Evolutionary conservation across 2,113 vertebrate species (phyloP).

Genomic region (Antechinus flavipes): DNA sequence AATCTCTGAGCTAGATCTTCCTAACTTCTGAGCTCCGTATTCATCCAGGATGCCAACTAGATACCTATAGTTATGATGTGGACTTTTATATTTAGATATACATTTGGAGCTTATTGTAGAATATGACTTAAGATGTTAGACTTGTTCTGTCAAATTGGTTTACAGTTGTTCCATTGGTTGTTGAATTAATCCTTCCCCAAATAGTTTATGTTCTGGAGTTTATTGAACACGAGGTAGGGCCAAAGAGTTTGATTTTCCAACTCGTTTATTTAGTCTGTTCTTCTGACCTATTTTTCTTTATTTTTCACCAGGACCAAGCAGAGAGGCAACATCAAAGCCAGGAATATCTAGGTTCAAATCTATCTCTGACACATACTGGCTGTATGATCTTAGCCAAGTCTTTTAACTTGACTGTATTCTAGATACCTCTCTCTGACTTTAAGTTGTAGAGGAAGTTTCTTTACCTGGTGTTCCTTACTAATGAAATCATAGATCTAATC

Average conservation of each 20-base stretch:
- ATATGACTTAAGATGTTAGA: neutral
- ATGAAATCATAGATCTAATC: neutral
- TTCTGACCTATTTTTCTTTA: neutral
- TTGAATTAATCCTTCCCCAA: neutral
- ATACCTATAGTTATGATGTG: neutral
- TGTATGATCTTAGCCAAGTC: neutral
- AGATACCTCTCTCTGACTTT: neutral
- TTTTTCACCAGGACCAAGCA: neutral
- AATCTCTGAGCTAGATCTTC: neutral
- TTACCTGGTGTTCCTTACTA: neutral
- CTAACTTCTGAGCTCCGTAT: neutral
- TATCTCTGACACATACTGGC: neutral
- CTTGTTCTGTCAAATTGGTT: neutral
- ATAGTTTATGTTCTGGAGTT: neutral
- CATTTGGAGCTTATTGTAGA: neutral
- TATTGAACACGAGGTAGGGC: neutral
- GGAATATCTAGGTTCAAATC: neutral
- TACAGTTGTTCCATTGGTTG: neutral
- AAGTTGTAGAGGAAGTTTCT: neutral
- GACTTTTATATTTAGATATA: neutral
- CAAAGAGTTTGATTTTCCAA: neutral
- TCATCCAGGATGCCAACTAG: neutral
- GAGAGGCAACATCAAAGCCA: neutral
- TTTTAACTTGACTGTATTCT: neutral
- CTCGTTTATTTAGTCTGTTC: neutral